Conservation (phyloP, 2,888 invertebrate species). For the Dryocosmus kuriphilus region DNA sequence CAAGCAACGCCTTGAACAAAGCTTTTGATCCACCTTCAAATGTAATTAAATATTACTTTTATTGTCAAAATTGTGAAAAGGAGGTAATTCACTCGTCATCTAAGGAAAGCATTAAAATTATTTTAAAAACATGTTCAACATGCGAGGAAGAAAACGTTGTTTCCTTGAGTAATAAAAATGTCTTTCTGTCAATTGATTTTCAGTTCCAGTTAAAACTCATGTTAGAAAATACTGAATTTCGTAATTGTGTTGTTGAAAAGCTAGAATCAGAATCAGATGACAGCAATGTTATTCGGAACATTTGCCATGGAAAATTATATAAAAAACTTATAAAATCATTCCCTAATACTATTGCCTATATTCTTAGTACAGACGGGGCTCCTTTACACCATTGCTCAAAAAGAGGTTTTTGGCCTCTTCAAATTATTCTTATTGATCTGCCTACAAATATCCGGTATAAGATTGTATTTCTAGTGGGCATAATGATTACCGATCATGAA, state of each 20-base stretch:
- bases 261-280: neutral
- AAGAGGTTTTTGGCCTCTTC: no score
- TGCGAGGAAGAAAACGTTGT: conserved; percentile 12
- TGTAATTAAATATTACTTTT: conserved; percentile 32
- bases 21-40: conserved; percentile 25
- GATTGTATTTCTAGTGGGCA: conserved; percentile 1
- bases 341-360: neutral
- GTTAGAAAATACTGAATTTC: neutral
- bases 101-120: conserved; percentile 6
- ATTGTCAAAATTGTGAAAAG: conserved; percentile 15
- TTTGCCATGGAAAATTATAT: no score
- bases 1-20: conserved; percentile 10
- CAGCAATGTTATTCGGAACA: no score
- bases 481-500: neutral
- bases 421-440: conserved; percentile 6
- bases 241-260: neutral
- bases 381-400: neutral
- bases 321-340: no score
- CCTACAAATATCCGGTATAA: neutral
- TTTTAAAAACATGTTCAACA: neutral
- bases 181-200: neutral
- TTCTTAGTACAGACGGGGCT: conserved; percentile 6
- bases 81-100: conserved; percentile 26
- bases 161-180: neutral
- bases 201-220: neutral